phyloP scores from a whole-genome alignment of 2,888 invertebrate species.

The Polylopha cassiicola region DNA sequence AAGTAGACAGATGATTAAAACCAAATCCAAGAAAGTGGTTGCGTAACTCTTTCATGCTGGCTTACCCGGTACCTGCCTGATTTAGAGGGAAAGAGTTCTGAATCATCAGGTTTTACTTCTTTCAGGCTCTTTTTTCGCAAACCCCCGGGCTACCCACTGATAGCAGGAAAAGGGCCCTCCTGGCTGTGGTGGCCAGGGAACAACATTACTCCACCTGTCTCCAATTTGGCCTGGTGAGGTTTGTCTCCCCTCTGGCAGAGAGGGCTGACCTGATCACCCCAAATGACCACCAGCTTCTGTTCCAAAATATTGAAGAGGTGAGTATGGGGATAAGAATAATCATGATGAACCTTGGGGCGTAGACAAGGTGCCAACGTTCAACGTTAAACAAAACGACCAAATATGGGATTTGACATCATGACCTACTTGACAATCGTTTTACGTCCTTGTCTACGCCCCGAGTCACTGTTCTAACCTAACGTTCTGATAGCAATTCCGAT shows the following conservation, averaged over 20 bases:
- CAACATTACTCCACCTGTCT: slow-evolving; percentile 87
- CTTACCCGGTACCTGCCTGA: too few species aligned
- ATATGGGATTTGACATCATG: too few species aligned
- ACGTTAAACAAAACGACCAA: too few species aligned
- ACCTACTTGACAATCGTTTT: too few species aligned
- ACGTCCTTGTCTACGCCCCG: too few species aligned
- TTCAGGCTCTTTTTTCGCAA: slow-evolving; percentile 32
- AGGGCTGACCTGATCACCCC: slow-evolving; percentile 85
- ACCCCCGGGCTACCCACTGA: slow-evolving; percentile 67
- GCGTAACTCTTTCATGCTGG: too few species aligned
- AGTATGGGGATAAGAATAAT: slow-evolving; percentile 23
- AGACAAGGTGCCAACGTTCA: too few species aligned
- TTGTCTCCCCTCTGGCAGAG: slow-evolving; percentile 85
- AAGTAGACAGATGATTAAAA: too few species aligned
- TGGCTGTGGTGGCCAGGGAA: slow-evolving; percentile 85
- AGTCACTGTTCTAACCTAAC: too few species aligned
- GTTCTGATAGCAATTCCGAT: too few species aligned
- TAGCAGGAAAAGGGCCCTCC: slow-evolving; percentile 83
- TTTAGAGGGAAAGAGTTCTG: not conserved
- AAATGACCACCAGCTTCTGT: slow-evolving; percentile 86
- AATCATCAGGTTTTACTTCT: slow-evolving; percentile 14
- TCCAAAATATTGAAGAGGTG: slow-evolving; percentile 92
- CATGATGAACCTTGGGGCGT: too few species aligned
- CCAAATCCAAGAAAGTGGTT: too few species aligned
- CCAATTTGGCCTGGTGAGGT: slow-evolving; percentile 87